Evolutionary conservation across 2,888 invertebrate species (phyloP).

Genomic region (Oeneis ivallda): DNA sequence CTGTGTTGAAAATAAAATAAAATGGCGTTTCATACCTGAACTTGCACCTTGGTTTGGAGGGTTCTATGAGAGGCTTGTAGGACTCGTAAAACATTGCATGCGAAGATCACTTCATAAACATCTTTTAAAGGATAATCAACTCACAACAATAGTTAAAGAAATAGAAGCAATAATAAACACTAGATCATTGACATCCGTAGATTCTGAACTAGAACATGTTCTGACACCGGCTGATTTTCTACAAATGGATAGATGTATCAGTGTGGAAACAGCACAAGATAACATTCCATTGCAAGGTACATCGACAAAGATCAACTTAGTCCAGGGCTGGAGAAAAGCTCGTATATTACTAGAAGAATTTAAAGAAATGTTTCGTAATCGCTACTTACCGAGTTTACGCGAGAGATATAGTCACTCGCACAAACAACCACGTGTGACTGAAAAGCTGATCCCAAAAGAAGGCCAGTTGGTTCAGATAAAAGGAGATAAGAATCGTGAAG

Average conservation of each 20-base stretch:
- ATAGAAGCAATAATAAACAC: conserved; percentile 33
- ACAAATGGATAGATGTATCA: too few relatives aligned
- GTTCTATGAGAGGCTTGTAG: conserved; percentile 31
- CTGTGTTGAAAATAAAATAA: too few relatives aligned
- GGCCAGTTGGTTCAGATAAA: too few relatives aligned
- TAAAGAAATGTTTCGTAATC: conserved; percentile 38
- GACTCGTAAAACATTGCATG: too few relatives aligned
- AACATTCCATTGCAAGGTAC: conserved; percentile 7
- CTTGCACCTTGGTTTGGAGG: conserved; percentile 35
- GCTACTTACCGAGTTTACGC: conserved; percentile 15
- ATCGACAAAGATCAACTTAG: not conserved
- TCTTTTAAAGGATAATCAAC: conserved; percentile 25
- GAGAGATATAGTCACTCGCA: not conserved
- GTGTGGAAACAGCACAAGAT: too few relatives aligned
- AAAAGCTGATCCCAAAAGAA: too few relatives aligned
- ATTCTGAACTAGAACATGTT: conserved; percentile 25
- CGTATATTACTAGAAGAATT: conserved; percentile 30
- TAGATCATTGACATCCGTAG: conserved; percentile 25
- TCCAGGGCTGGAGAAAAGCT: conserved; percentile 3
- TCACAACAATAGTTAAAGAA: conserved; percentile 30
- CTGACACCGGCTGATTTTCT: too few relatives aligned
- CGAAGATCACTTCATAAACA: too few relatives aligned
- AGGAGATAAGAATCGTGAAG: too few relatives aligned
- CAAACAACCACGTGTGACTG: too few relatives aligned
- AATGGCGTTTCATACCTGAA: too few relatives aligned